Conservation (phyloP, 2,113 vertebrate species). For the Ammospiza nelsoni region DNA sequence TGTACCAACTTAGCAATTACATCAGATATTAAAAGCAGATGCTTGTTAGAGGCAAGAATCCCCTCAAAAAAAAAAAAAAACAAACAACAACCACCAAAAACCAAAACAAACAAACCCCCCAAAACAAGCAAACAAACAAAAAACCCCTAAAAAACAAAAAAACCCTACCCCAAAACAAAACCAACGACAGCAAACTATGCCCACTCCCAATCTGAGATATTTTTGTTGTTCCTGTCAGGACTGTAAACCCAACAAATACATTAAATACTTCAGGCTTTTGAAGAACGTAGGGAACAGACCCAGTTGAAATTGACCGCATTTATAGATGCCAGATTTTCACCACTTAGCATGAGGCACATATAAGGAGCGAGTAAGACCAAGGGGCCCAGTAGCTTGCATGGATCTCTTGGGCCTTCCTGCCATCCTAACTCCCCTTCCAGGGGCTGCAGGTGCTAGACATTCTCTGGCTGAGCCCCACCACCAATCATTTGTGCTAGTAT, state of each 20-base stretch:
- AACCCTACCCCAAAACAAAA: neutral
- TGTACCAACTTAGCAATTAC: neutral
- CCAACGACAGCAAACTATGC: neutral
- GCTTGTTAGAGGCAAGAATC: neutral
- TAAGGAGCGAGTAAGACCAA: neutral
- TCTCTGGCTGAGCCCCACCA: neutral
- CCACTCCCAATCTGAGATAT: neutral
- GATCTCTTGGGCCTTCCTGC: neutral
- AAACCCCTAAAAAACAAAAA: neutral
- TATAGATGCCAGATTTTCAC: neutral
- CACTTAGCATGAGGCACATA: rapidly evolving
- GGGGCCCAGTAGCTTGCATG: neutral
- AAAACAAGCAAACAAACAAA: neutral
- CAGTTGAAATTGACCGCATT: neutral
- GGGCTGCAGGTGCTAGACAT: neutral
- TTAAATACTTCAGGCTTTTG: neutral
- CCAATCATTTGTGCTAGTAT: neutral
- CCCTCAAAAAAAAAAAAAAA: neutral
- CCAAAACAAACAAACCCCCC: neutral
- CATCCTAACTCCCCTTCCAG: neutral
- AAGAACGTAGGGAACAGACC: neutral
- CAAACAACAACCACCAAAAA: too few species aligned
- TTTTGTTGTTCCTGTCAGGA: neutral
- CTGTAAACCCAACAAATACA: neutral
- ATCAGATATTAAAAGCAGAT: slow-evolving; percentile 1